A percentile compares a stretch with the other conserved stretches of the same genome.
phyloP scores from a whole-genome alignment of 1,140 invertebrate genomes.

The Drosophila varians region DNA sequence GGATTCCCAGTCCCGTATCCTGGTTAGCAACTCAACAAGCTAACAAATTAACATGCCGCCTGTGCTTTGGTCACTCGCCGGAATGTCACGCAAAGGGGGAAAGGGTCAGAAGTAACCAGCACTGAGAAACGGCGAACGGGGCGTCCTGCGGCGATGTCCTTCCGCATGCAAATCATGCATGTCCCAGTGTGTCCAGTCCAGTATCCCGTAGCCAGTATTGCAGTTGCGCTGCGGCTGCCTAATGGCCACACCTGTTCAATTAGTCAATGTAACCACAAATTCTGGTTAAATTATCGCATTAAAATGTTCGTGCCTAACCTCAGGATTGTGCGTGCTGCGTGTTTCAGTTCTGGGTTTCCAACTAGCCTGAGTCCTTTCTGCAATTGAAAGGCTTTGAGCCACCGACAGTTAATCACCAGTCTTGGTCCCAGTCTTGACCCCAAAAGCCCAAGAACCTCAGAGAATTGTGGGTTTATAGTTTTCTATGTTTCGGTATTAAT shows the following conservation, averaged over 20 bases:
- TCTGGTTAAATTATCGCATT: slow-evolving; percentile 84
- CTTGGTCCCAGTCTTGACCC: slow-evolving; percentile 21
- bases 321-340: slow-evolving; percentile 73
- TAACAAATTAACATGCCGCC: slow-evolving; percentile 79
- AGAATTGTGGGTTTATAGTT: neutral
- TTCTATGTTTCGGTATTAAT: neutral
- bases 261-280: slow-evolving; percentile 83
- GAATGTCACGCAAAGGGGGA: slow-evolving; percentile 67
- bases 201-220: slow-evolving; percentile 42
- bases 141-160: slow-evolving; percentile 37
- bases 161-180: slow-evolving; percentile 62
- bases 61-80: slow-evolving; percentile 15
- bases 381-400: slow-evolving; percentile 56
- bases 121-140: slow-evolving; percentile 12
- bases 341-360: slow-evolving; percentile 13
- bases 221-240: slow-evolving; percentile 73
- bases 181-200: slow-evolving; percentile 1
- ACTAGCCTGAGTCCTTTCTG: neutral
- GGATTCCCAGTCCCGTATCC: slow-evolving; percentile 9
- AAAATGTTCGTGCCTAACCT: slow-evolving; percentile 83
- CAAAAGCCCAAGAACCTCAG: slow-evolving; percentile 34
- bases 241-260: slow-evolving; percentile 83
- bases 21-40: slow-evolving; percentile 75
- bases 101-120: slow-evolving; percentile 37
- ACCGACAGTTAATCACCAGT: slow-evolving; percentile 77